These are phyloP conservation scores for Trachemys scripta DNA, from an alignment of 2,113 vertebrate genomes.

Conservation along the genomic window DNA sequence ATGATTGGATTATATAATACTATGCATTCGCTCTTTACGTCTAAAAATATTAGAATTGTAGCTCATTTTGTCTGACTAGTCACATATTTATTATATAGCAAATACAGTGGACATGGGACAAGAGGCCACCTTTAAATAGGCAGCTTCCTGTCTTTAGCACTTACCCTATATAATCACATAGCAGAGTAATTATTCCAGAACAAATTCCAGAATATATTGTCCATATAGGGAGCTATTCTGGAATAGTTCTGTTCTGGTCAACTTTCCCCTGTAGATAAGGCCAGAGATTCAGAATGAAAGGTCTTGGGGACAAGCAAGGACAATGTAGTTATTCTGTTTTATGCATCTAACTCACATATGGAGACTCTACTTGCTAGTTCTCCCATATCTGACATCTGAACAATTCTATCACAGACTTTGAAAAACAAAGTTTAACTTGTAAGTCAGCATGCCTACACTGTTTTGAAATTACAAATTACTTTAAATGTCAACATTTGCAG, in stretches of 20 bases:
- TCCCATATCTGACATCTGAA: not conserved
- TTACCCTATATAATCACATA: not conserved
- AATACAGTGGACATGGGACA: not conserved
- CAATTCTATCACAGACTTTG: not conserved
- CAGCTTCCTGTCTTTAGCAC: not conserved
- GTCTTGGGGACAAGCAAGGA: not conserved
- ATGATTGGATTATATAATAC: not conserved
- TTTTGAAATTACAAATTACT: constrained; percentile 22
- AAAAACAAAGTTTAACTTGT: not conserved
- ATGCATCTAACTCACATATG: not conserved
- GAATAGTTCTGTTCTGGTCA: not conserved
- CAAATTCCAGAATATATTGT: not conserved
- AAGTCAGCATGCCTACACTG: not conserved
- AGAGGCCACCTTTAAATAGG: not conserved
- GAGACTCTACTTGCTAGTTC: not conserved
- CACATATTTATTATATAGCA: not conserved
- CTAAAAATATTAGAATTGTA: constrained; percentile 11
- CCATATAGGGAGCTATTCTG: not conserved
- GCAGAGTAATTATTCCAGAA: not conserved
- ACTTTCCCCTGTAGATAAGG: not conserved
- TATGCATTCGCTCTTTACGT: not conserved
- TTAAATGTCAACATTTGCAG: constrained; percentile 35
- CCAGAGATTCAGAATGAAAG: not conserved
- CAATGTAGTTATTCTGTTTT: not conserved
- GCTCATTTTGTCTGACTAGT: not conserved